Base-by-base conservation (phyloP, 1,140 invertebrate species). In the Brachionus asplanchnoidis region DNA sequence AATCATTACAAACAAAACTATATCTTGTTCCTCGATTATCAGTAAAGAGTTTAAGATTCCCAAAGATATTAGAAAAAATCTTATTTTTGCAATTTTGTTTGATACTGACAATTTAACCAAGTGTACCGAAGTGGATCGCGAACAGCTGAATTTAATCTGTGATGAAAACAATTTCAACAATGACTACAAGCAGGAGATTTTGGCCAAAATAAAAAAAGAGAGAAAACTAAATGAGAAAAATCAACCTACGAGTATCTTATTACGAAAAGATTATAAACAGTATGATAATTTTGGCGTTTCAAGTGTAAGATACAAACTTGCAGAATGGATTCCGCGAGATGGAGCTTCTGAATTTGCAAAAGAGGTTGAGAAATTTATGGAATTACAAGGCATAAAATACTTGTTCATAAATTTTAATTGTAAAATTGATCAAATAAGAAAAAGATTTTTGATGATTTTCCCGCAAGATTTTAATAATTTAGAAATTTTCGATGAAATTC, bases 341-440 rank as follows among this genome's bases (percentile, higher is more conserved):
- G 68, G 68, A 7, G 28, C 36, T 20, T 14, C 11, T 0, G 12
- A 42, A 14, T 73, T 73, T 73, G 17, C 4, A 73, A 42, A 9
- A 23, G 32, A 73, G 9, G 68, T 73, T 20, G 9, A 40, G 1
- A 73, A 40, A 73, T 73, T 73, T 73, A 73, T 73, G 68, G 7
- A 73, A 40, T 40, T 20, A 20, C 68, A 73, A 73, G 12, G n/a
- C 12, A 73, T 73, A 2, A 17, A 73, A 73, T 73, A 73, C 40
- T 42, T 73, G 7, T 73, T 73, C 32, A 73, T 73, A 42, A 73
- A 73, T 73, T 73, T 73, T 42, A 73, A 73, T 73, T 73, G 68
- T 9, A 73, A 73, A 73, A 40, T 73, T 42, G 36, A 73, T 12
- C n/a, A 42, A n/a, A 42, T 42, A 20, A 12, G 68, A 73, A 73